Evolutionary conservation across 2,113 vertebrate genomes (phyloP), one percentile per base, ranked within the genome.

Genomic region (Tachuris rubrigastra): DNA sequence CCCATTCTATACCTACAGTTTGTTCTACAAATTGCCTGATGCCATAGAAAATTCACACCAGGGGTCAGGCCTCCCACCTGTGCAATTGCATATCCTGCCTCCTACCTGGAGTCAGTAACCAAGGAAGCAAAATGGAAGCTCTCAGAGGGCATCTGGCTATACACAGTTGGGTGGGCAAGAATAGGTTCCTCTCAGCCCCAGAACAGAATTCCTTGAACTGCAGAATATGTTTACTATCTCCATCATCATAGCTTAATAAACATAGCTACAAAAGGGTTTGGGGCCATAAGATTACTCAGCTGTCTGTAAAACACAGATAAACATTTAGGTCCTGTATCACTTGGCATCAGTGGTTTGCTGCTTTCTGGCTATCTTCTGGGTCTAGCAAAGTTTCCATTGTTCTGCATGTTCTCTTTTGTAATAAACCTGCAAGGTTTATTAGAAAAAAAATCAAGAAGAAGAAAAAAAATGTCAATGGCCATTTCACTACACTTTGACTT

Each of bases 401-500:
- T 62, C 33, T 69, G 33, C 35, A 16, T 7, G 2, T 55, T 65
- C 12, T 60, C 8, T n/a, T 86, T 69, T 58, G 22, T 37, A 69
- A 27, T 55, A 83, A 76, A 47, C 17, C 35, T 62, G 24, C 23
- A 58, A 62, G 28, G 25, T 67, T 79, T 63, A 25, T 42, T 20
- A 50, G 47, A 4, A 8, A 30, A 21, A 23, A 12, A 46, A 69
- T 7, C 6, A 13, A 25, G 11, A 35, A 35, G 46, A 68, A 78
- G 31, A 23, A 35, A 35, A 35, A 27, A 1, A n/a, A 47, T 1
- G 0, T 17, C 20, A 47, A 14, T 33, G 71, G 23, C 42, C 23
- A 37, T 90, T 76, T 85, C 17, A 22, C 27, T 75, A 65, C 17
- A 8, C 7, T 53, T 72, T 2, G 31, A 4, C 31, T 83, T 67